phyloP scores from a whole-genome alignment of 2,113 vertebrate species.

The Numenius arquata region DNA sequence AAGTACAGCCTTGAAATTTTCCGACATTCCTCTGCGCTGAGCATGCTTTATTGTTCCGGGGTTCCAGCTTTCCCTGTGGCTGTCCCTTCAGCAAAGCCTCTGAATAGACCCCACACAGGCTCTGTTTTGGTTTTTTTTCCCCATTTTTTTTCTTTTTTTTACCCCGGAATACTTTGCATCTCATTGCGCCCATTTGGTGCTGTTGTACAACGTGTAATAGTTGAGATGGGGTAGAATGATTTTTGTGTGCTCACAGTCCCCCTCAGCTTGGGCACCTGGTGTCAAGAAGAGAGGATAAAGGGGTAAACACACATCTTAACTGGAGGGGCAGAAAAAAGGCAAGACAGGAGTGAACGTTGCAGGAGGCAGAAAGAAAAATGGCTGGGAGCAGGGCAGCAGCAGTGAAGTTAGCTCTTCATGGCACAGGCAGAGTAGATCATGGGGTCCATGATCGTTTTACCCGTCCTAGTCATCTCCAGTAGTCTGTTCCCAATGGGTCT shows the following conservation, averaged over 20 bases:
- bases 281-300: neutral
- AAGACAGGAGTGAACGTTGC: neutral
- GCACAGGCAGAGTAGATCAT: neutral
- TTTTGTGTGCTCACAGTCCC: neutral
- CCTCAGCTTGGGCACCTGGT: neutral
- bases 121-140: neutral
- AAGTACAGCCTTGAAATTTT: neutral
- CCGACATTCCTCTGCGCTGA: neutral
- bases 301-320: neutral
- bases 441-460: neutral
- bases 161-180: neutral
- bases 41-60: neutral
- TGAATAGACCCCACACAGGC: neutral
- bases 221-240: neutral
- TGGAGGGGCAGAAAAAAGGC: neutral
- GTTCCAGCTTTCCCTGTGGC: neutral
- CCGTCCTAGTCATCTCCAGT: neutral
- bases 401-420: neutral
- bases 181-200: neutral
- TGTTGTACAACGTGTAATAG: neutral
- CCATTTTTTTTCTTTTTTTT: accelerated
- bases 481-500: neutral
- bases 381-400: neutral
- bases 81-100: neutral
- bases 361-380: too few relatives aligned